These are phyloP conservation scores for Plagodis pulveraria DNA, from an alignment of 2,888 invertebrate genomes.

Conservation along the genomic window DNA sequence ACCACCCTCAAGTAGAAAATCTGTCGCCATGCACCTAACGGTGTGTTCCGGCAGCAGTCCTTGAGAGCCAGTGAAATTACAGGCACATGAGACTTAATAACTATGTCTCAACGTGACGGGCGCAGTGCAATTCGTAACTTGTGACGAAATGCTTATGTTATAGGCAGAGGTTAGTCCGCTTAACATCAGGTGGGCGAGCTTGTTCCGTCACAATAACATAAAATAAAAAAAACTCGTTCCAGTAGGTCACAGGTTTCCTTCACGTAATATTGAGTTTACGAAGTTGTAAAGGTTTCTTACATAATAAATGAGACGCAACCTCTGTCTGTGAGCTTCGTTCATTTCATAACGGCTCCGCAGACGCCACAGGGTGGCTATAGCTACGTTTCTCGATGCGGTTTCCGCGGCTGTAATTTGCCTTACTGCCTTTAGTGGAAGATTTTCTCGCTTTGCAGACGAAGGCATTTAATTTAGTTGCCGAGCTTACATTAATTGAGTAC, in stretches of 20 bases:
- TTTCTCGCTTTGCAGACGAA: constrained; percentile 7
- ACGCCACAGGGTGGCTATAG: constrained; percentile 1
- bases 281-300: constrained; percentile 17
- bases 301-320: constrained; percentile 11
- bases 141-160: no score
- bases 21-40: no score
- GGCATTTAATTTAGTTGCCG: background rate
- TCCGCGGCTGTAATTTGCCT: constrained; percentile 16
- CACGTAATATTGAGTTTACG: constrained; percentile 17
- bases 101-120: no score
- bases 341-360: constrained; percentile 12
- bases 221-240: constrained; percentile 12
- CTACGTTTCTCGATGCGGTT: constrained; percentile 13
- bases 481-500: background rate
- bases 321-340: constrained; percentile 10
- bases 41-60: no score
- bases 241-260: constrained; percentile 18
- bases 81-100: no score
- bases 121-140: no score
- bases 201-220: constrained; percentile 10
- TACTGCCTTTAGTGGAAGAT: background rate
- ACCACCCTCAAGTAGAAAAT: no score
- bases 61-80: no score
- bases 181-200: no score
- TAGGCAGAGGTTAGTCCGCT: no score